These are phyloP conservation scores for Galaxea fascicularis DNA, from an alignment of 92 coral and sea anemone genomes.

Conservation along the genomic window DNA sequence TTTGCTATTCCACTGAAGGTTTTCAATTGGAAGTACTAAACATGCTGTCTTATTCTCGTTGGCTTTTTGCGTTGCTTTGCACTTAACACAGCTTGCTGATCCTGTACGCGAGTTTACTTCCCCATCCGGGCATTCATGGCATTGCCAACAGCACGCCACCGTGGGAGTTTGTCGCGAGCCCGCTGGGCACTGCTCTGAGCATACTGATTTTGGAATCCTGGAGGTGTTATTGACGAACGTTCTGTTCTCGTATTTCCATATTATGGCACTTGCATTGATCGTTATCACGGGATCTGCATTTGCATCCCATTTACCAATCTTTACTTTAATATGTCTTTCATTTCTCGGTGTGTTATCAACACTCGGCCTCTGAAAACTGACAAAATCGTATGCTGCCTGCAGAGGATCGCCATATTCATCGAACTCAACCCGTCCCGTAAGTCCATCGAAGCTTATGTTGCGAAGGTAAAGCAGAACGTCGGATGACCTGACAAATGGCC, in stretches of 20 bases:
- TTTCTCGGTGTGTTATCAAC: background rate
- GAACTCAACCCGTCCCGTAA: conserved; percentile 73
- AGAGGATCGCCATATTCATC: conserved; percentile 71
- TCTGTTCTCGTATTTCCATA: conserved; percentile 46
- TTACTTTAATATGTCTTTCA: conserved; percentile 41
- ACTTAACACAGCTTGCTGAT: conserved; percentile 60
- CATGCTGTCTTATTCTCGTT: conserved; percentile 64
- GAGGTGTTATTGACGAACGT: background rate
- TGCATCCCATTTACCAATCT: conserved; percentile 73
- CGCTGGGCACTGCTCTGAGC: conserved; percentile 70
- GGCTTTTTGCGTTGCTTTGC: conserved; percentile 60
- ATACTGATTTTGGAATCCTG: conserved; percentile 68
- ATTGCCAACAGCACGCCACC: conserved; percentile 84
- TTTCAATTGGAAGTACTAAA: conserved; percentile 68
- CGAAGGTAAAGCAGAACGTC: conserved; percentile 62
- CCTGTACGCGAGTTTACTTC: conserved; percentile 53
- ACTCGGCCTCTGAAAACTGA: conserved; percentile 62
- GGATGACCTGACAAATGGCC: conserved; percentile 55
- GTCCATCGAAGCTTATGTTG: conserved; percentile 72
- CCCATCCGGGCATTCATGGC: conserved; percentile 73
- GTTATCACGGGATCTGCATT: conserved; percentile 39
- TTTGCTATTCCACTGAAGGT: conserved; percentile 66
- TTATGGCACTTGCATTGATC: conserved; percentile 48
- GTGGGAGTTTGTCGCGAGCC: conserved; percentile 74
- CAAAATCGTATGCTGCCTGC: conserved; percentile 70